Conservation (phyloP, 2,888 invertebrate genomes). For the Pycnomerus fuliginosus region DNA sequence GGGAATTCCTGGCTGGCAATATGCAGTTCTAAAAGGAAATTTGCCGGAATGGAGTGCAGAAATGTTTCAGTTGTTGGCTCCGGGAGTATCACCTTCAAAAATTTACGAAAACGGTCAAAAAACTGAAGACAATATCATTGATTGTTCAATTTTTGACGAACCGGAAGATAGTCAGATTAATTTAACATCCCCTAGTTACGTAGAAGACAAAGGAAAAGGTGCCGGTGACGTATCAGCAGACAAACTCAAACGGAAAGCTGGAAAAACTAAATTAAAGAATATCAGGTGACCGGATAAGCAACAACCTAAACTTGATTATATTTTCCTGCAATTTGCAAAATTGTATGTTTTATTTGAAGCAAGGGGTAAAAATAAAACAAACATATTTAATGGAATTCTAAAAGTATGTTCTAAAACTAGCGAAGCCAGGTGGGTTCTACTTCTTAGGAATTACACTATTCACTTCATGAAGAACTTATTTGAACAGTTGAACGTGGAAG, state of each 20-base stretch:
- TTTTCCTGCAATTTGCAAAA: neutral
- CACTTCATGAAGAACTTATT: neutral
- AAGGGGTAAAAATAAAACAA: neutral
- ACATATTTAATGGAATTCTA: no score
- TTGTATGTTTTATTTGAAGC: no score
- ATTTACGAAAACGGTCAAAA: constrained; percentile 22
- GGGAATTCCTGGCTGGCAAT: constrained; percentile 88
- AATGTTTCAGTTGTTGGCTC: constrained; percentile 73
- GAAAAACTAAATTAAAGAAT: neutral
- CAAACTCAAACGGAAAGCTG: neutral
- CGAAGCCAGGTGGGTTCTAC: neutral
- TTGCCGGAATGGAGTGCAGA: constrained; percentile 55
- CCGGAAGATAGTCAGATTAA: neutral
- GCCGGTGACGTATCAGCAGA: no score
- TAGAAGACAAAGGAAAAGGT: no score
- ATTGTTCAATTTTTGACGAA: constrained; percentile 1
- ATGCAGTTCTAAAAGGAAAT: constrained; percentile 35
- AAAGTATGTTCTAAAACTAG: no score
- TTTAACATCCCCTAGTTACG: neutral
- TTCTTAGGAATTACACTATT: neutral
- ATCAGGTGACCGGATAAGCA: neutral
- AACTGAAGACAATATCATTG: constrained; percentile 4
- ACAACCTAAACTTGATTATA: neutral
- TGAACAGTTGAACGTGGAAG: neutral
- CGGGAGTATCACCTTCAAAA: no score